Evolutionary conservation across 2,113 vertebrate species (phyloP).

Genomic region (Mesitornis unicolor): DNA sequence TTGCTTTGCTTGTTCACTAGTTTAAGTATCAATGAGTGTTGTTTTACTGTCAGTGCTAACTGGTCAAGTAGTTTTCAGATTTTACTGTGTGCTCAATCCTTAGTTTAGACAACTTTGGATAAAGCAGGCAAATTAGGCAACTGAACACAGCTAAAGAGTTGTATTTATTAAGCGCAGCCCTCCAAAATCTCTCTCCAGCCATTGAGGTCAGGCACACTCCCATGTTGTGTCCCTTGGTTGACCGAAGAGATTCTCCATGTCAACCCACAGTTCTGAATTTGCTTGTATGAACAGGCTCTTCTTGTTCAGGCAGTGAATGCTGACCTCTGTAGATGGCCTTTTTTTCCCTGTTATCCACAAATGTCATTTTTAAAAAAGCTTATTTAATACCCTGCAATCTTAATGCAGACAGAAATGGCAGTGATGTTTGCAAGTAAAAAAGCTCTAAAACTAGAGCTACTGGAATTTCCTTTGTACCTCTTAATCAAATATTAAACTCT

Average conservation of each 20-base stretch:
- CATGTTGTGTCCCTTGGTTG: rapidly evolving
- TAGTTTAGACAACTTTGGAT: neutral
- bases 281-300: neutral
- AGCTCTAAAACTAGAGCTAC: neutral
- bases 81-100: neutral
- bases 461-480: neutral
- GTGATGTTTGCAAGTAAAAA: neutral
- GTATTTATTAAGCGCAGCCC: neutral
- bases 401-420: neutral
- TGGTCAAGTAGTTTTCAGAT: neutral
- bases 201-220: rapidly evolving
- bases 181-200: neutral
- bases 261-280: neutral
- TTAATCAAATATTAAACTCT: neutral
- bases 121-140: neutral
- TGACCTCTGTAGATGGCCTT: neutral
- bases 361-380: neutral
- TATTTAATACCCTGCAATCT: neutral
- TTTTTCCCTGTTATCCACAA: neutral
- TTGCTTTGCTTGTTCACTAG: slow-evolving; percentile 38
- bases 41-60: neutral
- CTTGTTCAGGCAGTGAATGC: neutral
- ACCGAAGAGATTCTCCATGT: neutral
- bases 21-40: slow-evolving; percentile 8
- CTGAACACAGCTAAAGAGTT: neutral